Conservation (phyloP, 2,113 vertebrate genomes). For the Perognathus longimembris region DNA sequence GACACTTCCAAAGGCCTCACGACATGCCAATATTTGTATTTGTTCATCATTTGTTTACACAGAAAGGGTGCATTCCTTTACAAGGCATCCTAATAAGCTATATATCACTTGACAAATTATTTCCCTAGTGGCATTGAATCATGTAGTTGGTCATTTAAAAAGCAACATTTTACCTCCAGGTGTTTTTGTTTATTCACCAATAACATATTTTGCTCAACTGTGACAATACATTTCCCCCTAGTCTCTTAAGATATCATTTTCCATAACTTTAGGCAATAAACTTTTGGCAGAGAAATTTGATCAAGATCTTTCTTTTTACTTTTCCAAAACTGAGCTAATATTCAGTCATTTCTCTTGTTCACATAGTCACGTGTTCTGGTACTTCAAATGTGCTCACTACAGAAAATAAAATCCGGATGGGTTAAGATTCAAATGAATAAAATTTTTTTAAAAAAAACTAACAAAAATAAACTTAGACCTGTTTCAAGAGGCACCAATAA, state of each 20-base stretch:
- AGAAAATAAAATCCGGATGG: neutral
- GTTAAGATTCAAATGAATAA: slow-evolving; percentile 41
- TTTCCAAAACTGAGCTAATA: slow-evolving; percentile 34
- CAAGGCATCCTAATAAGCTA: neutral
- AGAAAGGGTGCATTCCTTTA: neutral
- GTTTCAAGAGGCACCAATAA: neutral
- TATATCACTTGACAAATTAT: neutral
- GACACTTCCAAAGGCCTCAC: neutral
- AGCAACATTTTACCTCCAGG: neutral
- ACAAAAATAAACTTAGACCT: slow-evolving; percentile 11
- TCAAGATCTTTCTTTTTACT: neutral
- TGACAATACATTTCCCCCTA: slow-evolving; percentile 9
- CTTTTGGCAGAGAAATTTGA: slow-evolving; percentile 41
- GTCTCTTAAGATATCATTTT: slow-evolving; percentile 3
- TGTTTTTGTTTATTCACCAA: neutral
- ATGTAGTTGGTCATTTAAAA: neutral
- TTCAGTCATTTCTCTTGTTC: neutral
- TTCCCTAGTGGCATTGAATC: neutral
- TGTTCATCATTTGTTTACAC: neutral
- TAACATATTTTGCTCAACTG: neutral
- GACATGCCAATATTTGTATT: neutral
- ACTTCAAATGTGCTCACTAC: neutral
- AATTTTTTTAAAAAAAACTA: neutral
- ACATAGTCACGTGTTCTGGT: neutral
- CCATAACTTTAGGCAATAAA: slow-evolving; percentile 22